A percentile compares a stretch with the other conserved stretches of the same genome.
These are phyloP conservation scores for Girardia tigrina DNA, from an alignment of 2,888 invertebrate genomes.

Conservation along the genomic window DNA sequence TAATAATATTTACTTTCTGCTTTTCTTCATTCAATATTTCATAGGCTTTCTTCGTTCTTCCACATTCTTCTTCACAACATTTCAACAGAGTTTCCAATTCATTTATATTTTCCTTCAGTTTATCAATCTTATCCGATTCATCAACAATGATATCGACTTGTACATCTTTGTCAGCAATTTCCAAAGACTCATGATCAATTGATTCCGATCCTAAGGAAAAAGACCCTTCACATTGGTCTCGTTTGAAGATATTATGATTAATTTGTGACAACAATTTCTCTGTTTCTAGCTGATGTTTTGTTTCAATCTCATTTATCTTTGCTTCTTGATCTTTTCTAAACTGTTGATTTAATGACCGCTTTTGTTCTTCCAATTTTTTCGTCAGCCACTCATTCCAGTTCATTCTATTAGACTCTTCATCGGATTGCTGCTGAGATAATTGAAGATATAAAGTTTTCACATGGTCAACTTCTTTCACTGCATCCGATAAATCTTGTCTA, in stretches of 20 bases:
- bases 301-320: background rate
- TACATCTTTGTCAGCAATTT: background rate
- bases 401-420: background rate
- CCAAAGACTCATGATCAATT: background rate
- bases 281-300: background rate
- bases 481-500: slow-evolving; percentile 2
- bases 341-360: background rate
- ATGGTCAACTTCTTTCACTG: background rate
- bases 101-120: background rate
- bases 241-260: background rate
- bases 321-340: background rate
- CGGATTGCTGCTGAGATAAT: slow-evolving; percentile 2
- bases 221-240: background rate
- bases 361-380: background rate
- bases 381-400: slow-evolving; percentile 10
- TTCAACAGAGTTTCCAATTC: background rate
- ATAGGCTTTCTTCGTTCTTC: background rate
- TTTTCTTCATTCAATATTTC: background rate
- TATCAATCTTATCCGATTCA: background rate
- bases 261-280: background rate
- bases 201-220: background rate
- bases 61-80: background rate
- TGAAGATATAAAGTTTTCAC: slow-evolving; percentile 8
- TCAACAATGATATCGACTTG: background rate
- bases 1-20: background rate